Evolutionary conservation across 2,113 vertebrate genomes (phyloP), one percentile per base, ranked within the genome.

Genomic region (Felis chaus): DNA sequence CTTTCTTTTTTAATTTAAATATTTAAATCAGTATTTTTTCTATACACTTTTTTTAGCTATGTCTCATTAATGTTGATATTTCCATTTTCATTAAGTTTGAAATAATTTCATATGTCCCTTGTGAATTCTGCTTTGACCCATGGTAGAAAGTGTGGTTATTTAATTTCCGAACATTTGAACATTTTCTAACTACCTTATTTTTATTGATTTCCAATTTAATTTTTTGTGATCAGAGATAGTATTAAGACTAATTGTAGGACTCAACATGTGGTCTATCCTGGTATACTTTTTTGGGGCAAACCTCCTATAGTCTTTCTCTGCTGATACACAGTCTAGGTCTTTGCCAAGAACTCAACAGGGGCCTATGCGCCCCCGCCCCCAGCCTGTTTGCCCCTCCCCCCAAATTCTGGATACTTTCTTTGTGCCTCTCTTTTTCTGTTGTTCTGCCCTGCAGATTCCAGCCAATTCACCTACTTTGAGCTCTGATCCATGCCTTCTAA

Each of bases 121-220:
- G 21, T 53, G 71, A 93, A 90, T 86, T 92, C 19, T 90, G 65
- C 18, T 93, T 96, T 95, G 53, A 80, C 9, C 29, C 14, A 13
- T 86, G 4, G 65, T 36, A 90, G 57, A 97, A 27, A 61, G 13
- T 61, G 0, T 81, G 2, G 39, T 84, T 91, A 65, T 57, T 74
- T 92, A 73, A 85, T 92, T 93, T 66, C 41, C 23, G 76, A 48
- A 81, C 9, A 82, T 87, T 86, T 94, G 85, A 39, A 78, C 15
- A 55, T 89, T 91, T 97, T 74, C 78, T 68, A 88, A 53, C 73
- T 69, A 39, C 1, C 41, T 87, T 78, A 86, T 45, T 81, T 85
- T 91, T 88, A 33, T 84, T 79, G 53, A 73, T 76, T 76, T 81
- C n/a, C 81, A 53, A 90, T 63, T 82, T 87, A 73, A 66, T 93